Conservation (phyloP, 1,140 invertebrate genomes). For the Formica exsecta region DNA sequence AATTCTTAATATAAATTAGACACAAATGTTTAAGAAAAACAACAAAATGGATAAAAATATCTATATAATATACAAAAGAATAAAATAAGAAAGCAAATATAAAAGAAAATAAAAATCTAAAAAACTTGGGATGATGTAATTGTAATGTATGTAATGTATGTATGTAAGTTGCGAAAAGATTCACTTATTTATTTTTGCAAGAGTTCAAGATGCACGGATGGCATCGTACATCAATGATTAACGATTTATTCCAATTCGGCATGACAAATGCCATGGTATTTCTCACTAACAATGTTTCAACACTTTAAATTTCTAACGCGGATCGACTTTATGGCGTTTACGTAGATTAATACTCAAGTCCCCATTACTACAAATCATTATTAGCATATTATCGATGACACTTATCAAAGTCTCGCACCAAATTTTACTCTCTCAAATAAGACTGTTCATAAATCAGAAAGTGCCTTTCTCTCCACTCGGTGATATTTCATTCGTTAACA, state of each 20-base stretch:
- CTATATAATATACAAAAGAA: too few species aligned
- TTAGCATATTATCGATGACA: constrained; percentile 82
- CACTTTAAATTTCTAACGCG: constrained; percentile 67
- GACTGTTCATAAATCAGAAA: constrained; percentile 77
- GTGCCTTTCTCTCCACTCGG: constrained; percentile 72
- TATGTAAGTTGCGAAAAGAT: not conserved
- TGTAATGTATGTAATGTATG: not conserved
- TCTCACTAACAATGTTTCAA: constrained; percentile 36
- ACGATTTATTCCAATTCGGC: constrained; percentile 4
- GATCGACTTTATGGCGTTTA: constrained; percentile 74
- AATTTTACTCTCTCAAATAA: constrained; percentile 73
- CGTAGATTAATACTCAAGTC: constrained; percentile 80
- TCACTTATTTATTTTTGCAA: too few species aligned
- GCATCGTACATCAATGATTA: not conserved
- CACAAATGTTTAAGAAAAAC: not conserved
- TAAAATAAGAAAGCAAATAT: not conserved
- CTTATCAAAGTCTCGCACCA: constrained; percentile 75
- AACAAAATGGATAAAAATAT: not conserved
- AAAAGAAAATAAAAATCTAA: not conserved
- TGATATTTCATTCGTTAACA: constrained; percentile 82
- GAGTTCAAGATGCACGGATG: not conserved
- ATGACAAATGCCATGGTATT: constrained; percentile 34
- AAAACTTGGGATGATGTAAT: not conserved
- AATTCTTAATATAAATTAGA: not conserved
- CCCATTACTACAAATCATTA: constrained; percentile 80